These are phyloP conservation scores for Galeopsomyia nigrocyanea DNA, from an alignment of 2,888 invertebrate species.

Conservation along the genomic window DNA sequence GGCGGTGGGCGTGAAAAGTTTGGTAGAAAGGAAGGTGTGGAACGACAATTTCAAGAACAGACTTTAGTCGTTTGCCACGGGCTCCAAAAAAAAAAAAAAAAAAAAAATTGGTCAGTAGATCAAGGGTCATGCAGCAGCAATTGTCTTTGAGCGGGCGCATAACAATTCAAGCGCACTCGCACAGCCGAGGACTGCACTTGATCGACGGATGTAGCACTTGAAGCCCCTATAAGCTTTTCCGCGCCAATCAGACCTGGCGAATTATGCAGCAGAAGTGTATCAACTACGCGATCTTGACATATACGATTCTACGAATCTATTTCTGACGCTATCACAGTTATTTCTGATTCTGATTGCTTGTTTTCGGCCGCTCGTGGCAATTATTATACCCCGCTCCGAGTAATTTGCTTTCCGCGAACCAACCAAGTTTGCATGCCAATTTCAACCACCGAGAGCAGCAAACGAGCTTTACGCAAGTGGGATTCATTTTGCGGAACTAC, in stretches of 20 bases:
- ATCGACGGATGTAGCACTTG: conserved; percentile 62
- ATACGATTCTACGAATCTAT: conserved; percentile 28
- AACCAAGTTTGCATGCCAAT: no score
- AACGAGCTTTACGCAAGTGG: no score
- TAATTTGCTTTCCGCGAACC: no score
- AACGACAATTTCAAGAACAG: not conserved
- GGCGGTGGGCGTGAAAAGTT: no score
- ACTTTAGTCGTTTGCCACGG: no score
- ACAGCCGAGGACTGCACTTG: conserved; percentile 50
- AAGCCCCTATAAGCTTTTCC: conserved; percentile 28
- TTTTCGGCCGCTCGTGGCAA: no score
- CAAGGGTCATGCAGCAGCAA: conserved; percentile 34
- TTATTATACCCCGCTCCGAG: no score
- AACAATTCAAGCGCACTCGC: conserved; percentile 47
- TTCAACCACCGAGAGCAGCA: no score
- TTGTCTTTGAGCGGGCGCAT: conserved; percentile 23
- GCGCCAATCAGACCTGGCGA: conserved; percentile 11
- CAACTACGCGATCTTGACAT: conserved; percentile 8
- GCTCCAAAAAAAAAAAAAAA: no score
- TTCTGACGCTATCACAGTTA: not conserved
- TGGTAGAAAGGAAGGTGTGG: not conserved
- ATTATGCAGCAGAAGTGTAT: conserved; percentile 1
- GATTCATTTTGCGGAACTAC: no score
- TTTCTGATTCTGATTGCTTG: no score
- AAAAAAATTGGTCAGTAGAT: conserved; percentile 46